Evolutionary conservation across 2,888 invertebrate species (phyloP).

Genomic region (Caenorhabditis panamensis): DNA sequence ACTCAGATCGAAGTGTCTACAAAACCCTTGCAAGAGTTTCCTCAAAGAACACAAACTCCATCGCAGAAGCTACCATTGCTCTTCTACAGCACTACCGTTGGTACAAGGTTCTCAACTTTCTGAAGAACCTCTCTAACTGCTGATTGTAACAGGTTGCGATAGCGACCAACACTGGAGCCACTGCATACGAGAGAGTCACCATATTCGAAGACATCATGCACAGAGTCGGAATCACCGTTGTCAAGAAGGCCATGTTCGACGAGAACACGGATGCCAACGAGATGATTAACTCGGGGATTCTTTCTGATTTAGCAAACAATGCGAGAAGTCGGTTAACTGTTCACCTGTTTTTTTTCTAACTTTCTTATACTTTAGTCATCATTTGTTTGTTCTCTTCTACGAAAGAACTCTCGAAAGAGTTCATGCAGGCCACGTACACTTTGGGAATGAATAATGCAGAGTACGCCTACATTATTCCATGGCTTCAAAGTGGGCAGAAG

Average conservation of each 20-base stretch:
- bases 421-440: conserved; percentile 76
- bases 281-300: conserved; percentile 73
- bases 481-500: conserved; percentile 73
- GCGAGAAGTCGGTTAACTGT: conserved; percentile 76
- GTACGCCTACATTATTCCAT: conserved; percentile 78
- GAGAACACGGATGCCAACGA: conserved; percentile 74
- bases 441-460: conserved; percentile 74
- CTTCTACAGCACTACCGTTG: conserved; percentile 77
- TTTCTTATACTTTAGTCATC: conserved; percentile 72
- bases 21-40: conserved; percentile 78
- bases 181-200: conserved; percentile 75
- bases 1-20: conserved; percentile 62
- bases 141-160: conserved; percentile 73
- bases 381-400: conserved; percentile 79
- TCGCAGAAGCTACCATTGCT: conserved; percentile 76
- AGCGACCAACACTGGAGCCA: conserved; percentile 77
- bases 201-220: conserved; percentile 80
- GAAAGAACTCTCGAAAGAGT: conserved; percentile 78
- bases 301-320: conserved; percentile 73
- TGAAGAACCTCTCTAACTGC: no score
- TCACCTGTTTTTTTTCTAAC: neutral
- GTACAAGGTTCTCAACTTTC: conserved; percentile 65
- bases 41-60: conserved; percentile 77
- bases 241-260: conserved; percentile 78
- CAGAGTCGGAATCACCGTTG: conserved; percentile 68